Evolutionary conservation across 2,113 vertebrate genomes (phyloP).

Genomic region (Callorhinus ursinus): DNA sequence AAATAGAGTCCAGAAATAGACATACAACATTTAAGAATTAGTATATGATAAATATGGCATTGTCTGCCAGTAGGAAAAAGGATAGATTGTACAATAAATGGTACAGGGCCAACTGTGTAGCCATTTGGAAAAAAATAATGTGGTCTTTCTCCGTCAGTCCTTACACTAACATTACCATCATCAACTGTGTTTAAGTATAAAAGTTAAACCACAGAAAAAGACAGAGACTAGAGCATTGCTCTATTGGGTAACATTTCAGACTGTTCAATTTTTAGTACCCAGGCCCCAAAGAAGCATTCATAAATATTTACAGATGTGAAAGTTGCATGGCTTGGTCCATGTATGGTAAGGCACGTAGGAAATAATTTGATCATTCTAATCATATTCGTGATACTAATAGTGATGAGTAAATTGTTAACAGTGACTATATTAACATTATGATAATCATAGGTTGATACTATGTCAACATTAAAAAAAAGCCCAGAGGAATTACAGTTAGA

Average conservation of each 20-base stretch:
- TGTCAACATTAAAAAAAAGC: background rate
- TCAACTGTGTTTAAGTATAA: background rate
- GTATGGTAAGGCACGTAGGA: background rate
- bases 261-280: background rate
- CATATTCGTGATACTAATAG: background rate
- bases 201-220: background rate
- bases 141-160: background rate
- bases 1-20: background rate
- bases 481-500: background rate
- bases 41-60: background rate
- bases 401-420: slow-evolving; percentile 20
- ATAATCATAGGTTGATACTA: background rate
- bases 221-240: background rate
- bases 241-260: background rate
- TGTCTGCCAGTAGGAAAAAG: background rate
- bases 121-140: background rate
- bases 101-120: background rate
- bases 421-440: background rate
- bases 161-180: background rate
- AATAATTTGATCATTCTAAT: background rate
- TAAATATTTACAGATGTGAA: background rate
- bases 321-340: background rate
- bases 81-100: background rate
- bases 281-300: background rate
- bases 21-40: background rate